Base-by-base conservation (phyloP, 2,113 vertebrate species). In the Montifringilla adamsi region DNA sequence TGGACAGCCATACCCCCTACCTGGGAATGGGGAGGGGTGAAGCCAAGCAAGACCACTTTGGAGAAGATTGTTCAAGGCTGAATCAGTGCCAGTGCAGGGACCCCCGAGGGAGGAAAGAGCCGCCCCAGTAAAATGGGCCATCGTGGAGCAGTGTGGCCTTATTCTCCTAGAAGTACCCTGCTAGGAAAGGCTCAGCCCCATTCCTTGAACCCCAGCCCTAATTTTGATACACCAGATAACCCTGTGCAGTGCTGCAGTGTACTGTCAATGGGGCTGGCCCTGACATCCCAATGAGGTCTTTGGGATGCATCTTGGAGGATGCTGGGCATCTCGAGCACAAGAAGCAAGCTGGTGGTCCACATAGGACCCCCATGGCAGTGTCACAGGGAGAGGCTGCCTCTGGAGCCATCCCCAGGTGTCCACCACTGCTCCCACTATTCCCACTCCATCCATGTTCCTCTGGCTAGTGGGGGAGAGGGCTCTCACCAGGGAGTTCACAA, bases 351-450 rank as follows among this genome's bases (percentile, higher is more conserved):
- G 33, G 24, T 0, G 0, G 35, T 63, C 39, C 52, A 43, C 7
- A 37, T 0, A 2, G 60, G 39, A 89, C 6, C 3, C 3, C 44
- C 15, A 33, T 7, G 46, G 35, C 58, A 41, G 43, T 0, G 0
- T 26, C 4, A 13, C 0, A 7, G 5, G 10, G 20, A 78, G 18
- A 79, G 20, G 17, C 33, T 67, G 35, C 62, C 47, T 28, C 52
- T 14, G 6, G 15, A 82, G 27, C 33, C 6, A 2, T n/a, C 7
- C 3, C 13, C 33, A 55, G 41, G 13, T 15, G 5, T 46, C 37
- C 24, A n/a, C 18, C 6, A 3, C 43, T 30, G 16, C 17, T 9
- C 21, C 39, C 2, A 4, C 21, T 39, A 28, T 21, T 62, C 13
- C 27, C 1, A 4, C 14, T 73, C 24, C 13, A 66, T 62, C 35